Conservation (phyloP, 2,888 invertebrate species). For the Philonicus albiceps region DNA sequence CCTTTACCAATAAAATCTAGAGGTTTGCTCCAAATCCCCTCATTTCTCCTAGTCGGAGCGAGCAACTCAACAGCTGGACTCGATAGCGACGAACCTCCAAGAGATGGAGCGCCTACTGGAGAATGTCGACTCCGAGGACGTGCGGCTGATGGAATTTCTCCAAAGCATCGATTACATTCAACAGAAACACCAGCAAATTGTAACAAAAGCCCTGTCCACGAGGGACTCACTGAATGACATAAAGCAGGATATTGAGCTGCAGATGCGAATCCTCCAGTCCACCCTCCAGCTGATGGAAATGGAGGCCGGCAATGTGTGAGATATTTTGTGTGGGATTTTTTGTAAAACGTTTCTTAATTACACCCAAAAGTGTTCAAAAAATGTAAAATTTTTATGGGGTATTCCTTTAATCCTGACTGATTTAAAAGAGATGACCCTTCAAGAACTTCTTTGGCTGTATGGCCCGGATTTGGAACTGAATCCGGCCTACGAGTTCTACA, state of each 20-base stretch:
- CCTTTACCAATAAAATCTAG: background rate
- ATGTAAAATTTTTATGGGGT: background rate
- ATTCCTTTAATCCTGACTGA: background rate
- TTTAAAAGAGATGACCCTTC: too few species aligned
- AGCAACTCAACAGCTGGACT: background rate
- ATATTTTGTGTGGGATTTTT: background rate
- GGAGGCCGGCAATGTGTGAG: background rate
- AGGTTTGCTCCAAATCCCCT: background rate
- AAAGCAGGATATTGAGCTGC: background rate
- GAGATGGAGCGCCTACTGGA: slow-evolving; percentile 2
- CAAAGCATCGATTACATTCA: background rate
- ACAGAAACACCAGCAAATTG: slow-evolving; percentile 1
- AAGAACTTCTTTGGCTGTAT: too few species aligned
- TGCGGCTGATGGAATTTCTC: slow-evolving; percentile 5
- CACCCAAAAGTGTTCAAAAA: background rate
- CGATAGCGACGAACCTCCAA: background rate
- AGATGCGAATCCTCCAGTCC: background rate
- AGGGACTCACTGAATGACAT: background rate
- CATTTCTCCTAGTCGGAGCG: background rate
- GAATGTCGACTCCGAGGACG: background rate
- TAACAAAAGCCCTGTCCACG: background rate
- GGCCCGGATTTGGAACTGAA: too few species aligned
- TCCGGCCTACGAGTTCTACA: too few species aligned
- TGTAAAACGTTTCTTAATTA: background rate
- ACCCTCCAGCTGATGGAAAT: background rate